Evolutionary conservation across 2,113 vertebrate genomes (phyloP), one percentile per base, ranked within the genome.

Genomic region (Ptychochromis oligacanthus): DNA sequence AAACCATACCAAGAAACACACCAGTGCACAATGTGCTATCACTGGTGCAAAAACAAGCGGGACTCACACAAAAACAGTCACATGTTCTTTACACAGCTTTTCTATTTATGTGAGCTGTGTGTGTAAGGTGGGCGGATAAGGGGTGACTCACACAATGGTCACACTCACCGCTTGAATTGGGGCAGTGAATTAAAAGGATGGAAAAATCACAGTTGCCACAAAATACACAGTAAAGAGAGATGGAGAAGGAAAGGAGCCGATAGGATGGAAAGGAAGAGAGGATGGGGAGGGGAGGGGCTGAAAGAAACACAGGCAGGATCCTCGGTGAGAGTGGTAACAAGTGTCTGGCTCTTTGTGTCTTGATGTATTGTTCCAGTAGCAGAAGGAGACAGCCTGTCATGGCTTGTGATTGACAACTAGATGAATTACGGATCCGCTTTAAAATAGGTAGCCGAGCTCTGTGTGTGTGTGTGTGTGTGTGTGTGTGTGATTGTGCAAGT

Each of bases 331-430:
- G 75, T 54, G 79, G 72, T 88, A 90, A 92, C 91, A 91, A 91
- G 88, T 90, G 90, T 89, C 81, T 88, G 83, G 56, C 70, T 91
- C 90, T 86, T 92, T 93, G 90, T 91, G 84, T 87, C 61, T 78
- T 89, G 85, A 91, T 87, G 82, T 82, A 92, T 93, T 92, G 91
- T 92, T 87, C 61, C 77, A 43, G 56, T 55, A 22, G 89, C 83
- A 86, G 82, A 77, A 77, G 87, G 85, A 88, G 91, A 84, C 84
- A 82, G 87, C 74, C 20, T 75, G 84, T 85, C 81, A n/a, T 46
- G 80, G 28, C 28, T 60, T 15, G 22, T 93, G 91, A 94, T 87
- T 93, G 93, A 92, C 91, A 91, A 58, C 54, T 79, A 31, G 62
- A 92, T 80, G 82, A 86, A 89, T 87, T 80, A 83, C 60, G 86